phyloP scores from a whole-genome alignment of 1,140 invertebrate genomes.

The Pentalonia nigronervosa region DNA sequence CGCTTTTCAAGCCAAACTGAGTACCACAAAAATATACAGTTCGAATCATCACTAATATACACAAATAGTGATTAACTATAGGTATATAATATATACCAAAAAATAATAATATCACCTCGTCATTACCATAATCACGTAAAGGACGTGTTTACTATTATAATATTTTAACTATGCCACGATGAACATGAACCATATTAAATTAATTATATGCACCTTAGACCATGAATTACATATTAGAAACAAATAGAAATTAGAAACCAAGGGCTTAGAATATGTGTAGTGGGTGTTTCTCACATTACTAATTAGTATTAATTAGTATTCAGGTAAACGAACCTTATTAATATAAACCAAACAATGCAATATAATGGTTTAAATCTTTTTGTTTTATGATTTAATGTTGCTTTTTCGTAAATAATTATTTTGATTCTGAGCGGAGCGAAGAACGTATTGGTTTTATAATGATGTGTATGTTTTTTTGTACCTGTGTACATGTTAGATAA shows the following conservation, averaged over 20 bases:
- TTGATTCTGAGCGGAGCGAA: too few relatives aligned
- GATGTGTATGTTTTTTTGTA: too few relatives aligned
- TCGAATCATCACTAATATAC: neutral
- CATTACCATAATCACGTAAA: neutral
- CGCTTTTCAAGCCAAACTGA: neutral
- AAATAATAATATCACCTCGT: neutral
- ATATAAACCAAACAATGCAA: neutral
- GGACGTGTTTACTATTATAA: neutral
- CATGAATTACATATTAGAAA: neutral
- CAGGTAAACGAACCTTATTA: neutral
- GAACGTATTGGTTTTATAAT: too few relatives aligned
- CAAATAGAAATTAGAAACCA: neutral
- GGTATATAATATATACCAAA: neutral
- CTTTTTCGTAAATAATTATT: too few relatives aligned
- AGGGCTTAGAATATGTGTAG: neutral
- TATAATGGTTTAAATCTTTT: too few relatives aligned
- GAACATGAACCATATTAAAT: neutral
- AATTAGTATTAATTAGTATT: neutral
- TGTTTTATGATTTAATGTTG: too few relatives aligned
- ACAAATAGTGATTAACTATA: neutral
- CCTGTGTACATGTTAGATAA: too few relatives aligned
- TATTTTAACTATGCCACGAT: neutral
- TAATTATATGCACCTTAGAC: neutral
- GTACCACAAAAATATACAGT: neutral
- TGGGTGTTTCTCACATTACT: neutral